Evolutionary conservation across 2,888 invertebrate species (phyloP).

Genomic region (Trimorus sp.): DNA sequence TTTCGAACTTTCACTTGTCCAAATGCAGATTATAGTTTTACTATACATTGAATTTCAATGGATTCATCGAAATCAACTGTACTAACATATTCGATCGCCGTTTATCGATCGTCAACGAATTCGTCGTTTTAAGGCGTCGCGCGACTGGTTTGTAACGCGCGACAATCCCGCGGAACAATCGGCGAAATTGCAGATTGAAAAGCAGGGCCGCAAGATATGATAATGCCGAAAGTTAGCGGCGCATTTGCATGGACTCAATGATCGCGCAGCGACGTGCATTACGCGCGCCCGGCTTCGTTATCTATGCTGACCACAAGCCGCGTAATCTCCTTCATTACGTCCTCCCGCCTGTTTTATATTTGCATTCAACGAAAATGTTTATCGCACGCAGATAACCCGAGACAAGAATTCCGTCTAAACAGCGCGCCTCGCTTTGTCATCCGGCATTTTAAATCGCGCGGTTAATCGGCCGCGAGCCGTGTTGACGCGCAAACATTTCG

Average conservation of each 20-base stretch:
- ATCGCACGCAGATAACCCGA: constrained; percentile 40
- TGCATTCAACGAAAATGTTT: constrained; percentile 79
- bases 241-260: constrained; percentile 69
- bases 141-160: neutral
- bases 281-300: constrained; percentile 70
- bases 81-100: too few relatives aligned
- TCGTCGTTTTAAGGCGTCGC: neutral
- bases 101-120: neutral
- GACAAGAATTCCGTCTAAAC: neutral
- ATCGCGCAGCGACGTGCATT: constrained; percentile 54
- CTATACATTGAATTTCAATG: too few relatives aligned
- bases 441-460: neutral
- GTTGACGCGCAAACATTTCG: too few relatives aligned
- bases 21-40: too few relatives aligned
- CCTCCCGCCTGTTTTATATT: constrained; percentile 75
- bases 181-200: constrained; percentile 31
- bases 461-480: too few relatives aligned
- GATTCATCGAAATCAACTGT: too few relatives aligned
- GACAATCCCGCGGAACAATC: constrained; percentile 24
- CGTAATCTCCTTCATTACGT: constrained; percentile 79
- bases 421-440: neutral
- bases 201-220: constrained; percentile 67
- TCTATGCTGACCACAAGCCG: constrained; percentile 79
- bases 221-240: constrained; percentile 74
- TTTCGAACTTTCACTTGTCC: too few relatives aligned